These are phyloP conservation scores for Actias luna DNA, from an alignment of 2,888 invertebrate genomes.

Conservation along the genomic window DNA sequence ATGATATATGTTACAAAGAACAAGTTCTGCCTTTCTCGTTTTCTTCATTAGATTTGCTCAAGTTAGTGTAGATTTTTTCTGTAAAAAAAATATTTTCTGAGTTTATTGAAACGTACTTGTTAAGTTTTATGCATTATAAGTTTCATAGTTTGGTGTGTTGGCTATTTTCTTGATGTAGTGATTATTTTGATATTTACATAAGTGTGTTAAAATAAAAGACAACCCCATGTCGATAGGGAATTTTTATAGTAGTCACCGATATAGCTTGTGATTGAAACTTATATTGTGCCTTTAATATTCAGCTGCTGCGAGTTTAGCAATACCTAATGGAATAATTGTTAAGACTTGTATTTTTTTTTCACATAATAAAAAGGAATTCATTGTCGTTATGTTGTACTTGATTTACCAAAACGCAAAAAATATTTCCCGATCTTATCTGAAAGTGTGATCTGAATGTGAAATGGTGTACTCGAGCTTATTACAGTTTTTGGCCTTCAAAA, in stretches of 20 bases:
- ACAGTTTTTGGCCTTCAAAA: too few species aligned
- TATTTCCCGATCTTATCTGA: not conserved
- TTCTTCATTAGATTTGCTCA: slow-evolving; percentile 56
- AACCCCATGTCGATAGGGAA: slow-evolving; percentile 34
- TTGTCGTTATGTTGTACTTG: slow-evolving; percentile 41
- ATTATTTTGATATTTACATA: not conserved
- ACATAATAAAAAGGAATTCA: slow-evolving; percentile 74
- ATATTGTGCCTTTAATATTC: slow-evolving; percentile 61
- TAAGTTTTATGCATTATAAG: slow-evolving; percentile 30
- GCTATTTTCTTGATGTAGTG: slow-evolving; percentile 11
- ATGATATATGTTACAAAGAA: slow-evolving; percentile 35
- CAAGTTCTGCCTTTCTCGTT: slow-evolving; percentile 65
- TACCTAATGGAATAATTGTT: slow-evolving; percentile 44
- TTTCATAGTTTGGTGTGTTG: slow-evolving; percentile 20
- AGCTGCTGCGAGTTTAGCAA: slow-evolving; percentile 54
- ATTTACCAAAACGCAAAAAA: not conserved
- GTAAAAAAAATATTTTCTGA: slow-evolving; percentile 31
- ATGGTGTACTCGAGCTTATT: too few species aligned
- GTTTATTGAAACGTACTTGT: slow-evolving; percentile 23
- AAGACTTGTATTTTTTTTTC: slow-evolving; percentile 56
- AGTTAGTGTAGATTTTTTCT: slow-evolving; percentile 53
- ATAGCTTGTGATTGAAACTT: slow-evolving; percentile 41
- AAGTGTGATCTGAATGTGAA: too few species aligned
- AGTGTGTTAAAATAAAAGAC: slow-evolving; percentile 24
- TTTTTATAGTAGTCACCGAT: slow-evolving; percentile 31